A percentile compares a stretch with the other conserved stretches of the same genome.
phyloP scores from a whole-genome alignment of 2,113 vertebrate species.

The Eupsittula cactorum region DNA sequence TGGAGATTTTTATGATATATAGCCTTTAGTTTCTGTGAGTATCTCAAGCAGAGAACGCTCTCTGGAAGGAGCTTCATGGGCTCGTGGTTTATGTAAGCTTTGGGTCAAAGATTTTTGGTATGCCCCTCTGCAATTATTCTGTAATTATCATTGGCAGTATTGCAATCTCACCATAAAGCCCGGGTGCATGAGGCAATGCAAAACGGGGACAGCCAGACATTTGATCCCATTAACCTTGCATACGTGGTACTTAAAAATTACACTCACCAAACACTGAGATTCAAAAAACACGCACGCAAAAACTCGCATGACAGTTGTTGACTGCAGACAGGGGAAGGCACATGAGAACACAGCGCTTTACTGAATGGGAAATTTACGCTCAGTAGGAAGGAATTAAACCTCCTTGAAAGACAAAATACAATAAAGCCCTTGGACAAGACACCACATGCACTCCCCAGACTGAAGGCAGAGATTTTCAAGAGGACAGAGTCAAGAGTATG shows the following conservation, averaged over 20 bases:
- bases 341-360: not conserved
- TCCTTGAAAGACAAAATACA: not conserved
- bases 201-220: not conserved
- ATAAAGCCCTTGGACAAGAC: not conserved
- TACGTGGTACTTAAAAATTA: not conserved
- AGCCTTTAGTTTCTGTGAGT: not conserved
- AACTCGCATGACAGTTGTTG: not conserved
- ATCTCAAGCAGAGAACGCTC: not conserved
- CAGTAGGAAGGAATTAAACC: not conserved
- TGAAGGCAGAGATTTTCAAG: not conserved
- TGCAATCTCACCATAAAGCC: not conserved
- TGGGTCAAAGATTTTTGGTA: not conserved
- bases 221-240: not conserved
- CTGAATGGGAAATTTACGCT: not conserved
- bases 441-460: not conserved
- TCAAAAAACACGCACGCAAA: not conserved
- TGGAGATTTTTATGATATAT: not conserved
- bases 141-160: not conserved
- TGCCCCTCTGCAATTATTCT: not conserved
- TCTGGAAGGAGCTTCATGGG: not conserved
- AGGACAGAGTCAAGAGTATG: not conserved
- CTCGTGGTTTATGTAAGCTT: not conserved
- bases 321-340: not conserved
- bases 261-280: not conserved
- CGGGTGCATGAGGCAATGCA: not conserved